Conservation (phyloP, 2,113 vertebrate genomes). For the Pelecanus crispus region DNA sequence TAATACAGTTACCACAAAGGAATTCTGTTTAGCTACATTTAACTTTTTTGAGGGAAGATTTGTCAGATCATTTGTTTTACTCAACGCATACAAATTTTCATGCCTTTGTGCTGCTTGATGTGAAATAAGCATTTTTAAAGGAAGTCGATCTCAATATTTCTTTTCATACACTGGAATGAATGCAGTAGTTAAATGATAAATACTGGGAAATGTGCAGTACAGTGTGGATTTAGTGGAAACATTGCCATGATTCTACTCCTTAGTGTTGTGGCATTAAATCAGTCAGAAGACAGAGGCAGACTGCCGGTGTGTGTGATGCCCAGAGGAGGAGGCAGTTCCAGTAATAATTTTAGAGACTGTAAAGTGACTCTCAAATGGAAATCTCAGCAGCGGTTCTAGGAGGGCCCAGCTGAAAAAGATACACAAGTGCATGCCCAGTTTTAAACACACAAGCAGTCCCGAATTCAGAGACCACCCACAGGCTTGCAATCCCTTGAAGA, state of each 20-base stretch:
- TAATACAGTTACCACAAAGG: neutral
- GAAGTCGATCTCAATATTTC: neutral
- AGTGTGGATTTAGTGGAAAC: neutral
- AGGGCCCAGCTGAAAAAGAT: neutral
- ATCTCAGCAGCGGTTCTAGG: slow-evolving; percentile 9
- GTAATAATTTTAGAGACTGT: slow-evolving; percentile 39
- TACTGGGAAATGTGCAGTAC: neutral
- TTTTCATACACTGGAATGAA: neutral
- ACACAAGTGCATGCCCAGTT: neutral
- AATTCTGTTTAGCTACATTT: slow-evolving; percentile 11
- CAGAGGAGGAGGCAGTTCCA: slow-evolving; percentile 24
- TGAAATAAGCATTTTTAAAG: neutral
- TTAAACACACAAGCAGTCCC: neutral
- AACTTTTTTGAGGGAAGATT: neutral
- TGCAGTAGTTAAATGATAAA: neutral
- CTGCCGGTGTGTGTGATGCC: neutral
- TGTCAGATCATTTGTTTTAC: slow-evolving; percentile 6
- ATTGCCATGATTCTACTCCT: neutral
- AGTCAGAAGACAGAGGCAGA: slow-evolving; percentile 17
- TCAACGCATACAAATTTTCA: neutral
- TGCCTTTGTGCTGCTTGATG: neutral
- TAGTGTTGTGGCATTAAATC: slow-evolving; percentile 12
- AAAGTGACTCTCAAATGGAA: slow-evolving; percentile 39
- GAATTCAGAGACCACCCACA: slow-evolving; percentile 48
- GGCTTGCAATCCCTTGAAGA: slow-evolving; percentile 12